phyloP scores from a whole-genome alignment of 2,888 invertebrate genomes.

The Saturnia pavonia region DNA sequence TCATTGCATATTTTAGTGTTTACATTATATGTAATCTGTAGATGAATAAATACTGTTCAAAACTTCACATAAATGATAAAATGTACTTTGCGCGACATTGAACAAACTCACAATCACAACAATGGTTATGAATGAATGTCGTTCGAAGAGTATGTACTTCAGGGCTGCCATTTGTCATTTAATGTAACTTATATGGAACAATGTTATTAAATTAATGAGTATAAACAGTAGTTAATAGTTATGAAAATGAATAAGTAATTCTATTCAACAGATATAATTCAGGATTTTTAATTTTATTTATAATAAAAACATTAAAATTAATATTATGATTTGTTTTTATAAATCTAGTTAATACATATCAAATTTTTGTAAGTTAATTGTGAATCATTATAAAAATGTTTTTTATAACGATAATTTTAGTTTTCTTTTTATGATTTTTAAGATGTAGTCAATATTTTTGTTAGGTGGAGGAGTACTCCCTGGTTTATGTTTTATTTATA shows the following conservation, averaged over 20 bases:
- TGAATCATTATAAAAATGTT: no score
- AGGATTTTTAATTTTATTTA: background rate
- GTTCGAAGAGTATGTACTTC: constrained; percentile 23
- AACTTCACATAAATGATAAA: constrained; percentile 18
- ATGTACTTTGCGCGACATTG: constrained; percentile 58
- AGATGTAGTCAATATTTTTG: no score
- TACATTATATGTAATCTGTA: background rate
- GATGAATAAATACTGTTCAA: constrained; percentile 2
- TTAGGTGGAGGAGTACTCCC: no score
- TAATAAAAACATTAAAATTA: background rate
- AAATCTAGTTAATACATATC: background rate
- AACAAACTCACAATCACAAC: constrained; percentile 65
- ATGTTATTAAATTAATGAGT: background rate
- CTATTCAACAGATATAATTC: background rate
- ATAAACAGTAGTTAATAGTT: background rate
- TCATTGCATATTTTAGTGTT: background rate
- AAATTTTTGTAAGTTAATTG: background rate
- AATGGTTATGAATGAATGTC: constrained; percentile 70
- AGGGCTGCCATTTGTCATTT: constrained; percentile 16
- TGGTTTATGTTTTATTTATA: no score
- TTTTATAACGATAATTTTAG: no score
- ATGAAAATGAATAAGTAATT: background rate
- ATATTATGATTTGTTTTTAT: background rate
- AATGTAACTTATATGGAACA: background rate
- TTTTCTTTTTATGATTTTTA: no score